Conservation (phyloP, 2,888 invertebrate species). For the Oscheius sp. region DNA sequence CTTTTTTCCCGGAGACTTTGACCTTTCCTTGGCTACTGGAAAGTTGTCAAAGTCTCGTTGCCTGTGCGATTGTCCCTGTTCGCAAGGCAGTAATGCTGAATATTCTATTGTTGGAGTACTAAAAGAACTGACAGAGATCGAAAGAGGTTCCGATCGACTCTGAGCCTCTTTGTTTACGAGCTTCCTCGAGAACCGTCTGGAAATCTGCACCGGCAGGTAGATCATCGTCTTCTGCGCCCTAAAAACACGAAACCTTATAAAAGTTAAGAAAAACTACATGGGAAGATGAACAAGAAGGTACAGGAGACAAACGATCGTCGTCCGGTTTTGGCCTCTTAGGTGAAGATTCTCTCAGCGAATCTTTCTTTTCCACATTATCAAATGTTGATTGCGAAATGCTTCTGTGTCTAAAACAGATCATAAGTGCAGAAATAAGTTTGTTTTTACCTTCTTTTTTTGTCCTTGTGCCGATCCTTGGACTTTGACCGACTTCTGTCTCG, state of each 20-base stretch:
- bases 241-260: not conserved
- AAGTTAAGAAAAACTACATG: not conserved
- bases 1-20: slow-evolving; percentile 1
- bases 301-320: not conserved
- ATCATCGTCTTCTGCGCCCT: slow-evolving; percentile 25
- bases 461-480: slow-evolving; percentile 20
- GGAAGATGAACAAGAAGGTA: not conserved
- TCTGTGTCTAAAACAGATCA: not conserved
- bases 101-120: not conserved
- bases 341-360: not conserved
- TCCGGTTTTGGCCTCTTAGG: not conserved
- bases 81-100: slow-evolving; percentile 24
- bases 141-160: not conserved
- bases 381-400: not conserved
- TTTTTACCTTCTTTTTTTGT: slow-evolving; percentile 8
- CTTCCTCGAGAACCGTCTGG: slow-evolving; percentile 25
- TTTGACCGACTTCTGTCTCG: slow-evolving; percentile 13
- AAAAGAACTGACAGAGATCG: slow-evolving; percentile 24
- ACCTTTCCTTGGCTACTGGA: slow-evolving; percentile 13
- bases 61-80: not conserved
- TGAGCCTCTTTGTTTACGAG: not conserved
- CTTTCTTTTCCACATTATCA: not conserved
- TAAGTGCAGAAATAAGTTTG: not conserved
- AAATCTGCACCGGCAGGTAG: slow-evolving; percentile 33
- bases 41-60: slow-evolving; percentile 6